These are phyloP conservation scores for Ophiothrix spiculata DNA, from an alignment of 35 echinoderm and acorn worm species.

Conservation along the genomic window DNA sequence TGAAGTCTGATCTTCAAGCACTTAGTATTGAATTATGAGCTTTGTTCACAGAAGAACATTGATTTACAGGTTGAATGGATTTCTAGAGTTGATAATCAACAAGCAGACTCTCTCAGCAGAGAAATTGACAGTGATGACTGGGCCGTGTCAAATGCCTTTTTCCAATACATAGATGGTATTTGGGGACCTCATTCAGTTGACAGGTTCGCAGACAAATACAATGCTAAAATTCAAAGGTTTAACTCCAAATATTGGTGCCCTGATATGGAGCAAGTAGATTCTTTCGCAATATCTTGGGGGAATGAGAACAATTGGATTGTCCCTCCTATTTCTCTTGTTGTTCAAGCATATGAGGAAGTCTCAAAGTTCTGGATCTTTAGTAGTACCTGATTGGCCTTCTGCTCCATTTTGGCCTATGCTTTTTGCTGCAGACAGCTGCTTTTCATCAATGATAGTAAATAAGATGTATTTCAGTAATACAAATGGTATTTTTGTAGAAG, in stretches of 20 bases:
- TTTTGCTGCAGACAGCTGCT: background rate
- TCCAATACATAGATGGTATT: background rate
- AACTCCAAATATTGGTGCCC: slow-evolving; percentile 12
- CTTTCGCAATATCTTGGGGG: background rate
- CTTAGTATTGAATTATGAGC: background rate
- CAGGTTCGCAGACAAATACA: slow-evolving; percentile 5
- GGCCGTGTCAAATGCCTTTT: background rate
- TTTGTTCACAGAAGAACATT: background rate
- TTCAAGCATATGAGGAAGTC: background rate
- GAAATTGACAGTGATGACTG: background rate
- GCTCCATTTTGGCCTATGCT: slow-evolving; percentile 2
- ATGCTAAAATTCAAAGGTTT: background rate
- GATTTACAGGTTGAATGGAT: slow-evolving; percentile 12
- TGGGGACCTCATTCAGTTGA: slow-evolving; percentile 15
- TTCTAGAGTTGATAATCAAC: background rate
- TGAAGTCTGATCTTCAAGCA: background rate
- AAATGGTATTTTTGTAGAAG: background rate
- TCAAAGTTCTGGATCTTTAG: background rate
- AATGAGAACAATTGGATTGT: slow-evolving; percentile 3
- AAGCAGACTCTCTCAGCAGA: background rate
- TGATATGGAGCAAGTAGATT: background rate
- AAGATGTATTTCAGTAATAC: background rate
- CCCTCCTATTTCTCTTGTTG: background rate
- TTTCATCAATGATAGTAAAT: background rate
- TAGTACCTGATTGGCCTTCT: background rate